Conservation (phyloP, 2,888 invertebrate genomes). For the Gasteruption jaculator region DNA sequence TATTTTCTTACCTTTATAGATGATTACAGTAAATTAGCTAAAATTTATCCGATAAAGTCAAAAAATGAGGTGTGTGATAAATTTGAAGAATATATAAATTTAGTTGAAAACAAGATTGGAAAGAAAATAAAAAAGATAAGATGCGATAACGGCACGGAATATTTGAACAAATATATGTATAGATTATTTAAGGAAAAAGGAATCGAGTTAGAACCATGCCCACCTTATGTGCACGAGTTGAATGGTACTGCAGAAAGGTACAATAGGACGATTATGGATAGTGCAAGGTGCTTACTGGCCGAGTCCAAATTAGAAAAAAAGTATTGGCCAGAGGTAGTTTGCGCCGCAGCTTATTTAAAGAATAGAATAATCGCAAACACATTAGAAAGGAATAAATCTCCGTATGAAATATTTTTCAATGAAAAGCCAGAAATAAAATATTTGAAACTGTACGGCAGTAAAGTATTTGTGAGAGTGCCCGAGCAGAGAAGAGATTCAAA, state of each 20-base stretch:
- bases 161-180: slow-evolving; percentile 2
- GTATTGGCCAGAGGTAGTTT: slow-evolving; percentile 14
- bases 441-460: slow-evolving; percentile 13
- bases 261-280: slow-evolving; percentile 15
- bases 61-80: background rate
- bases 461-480: slow-evolving; percentile 16
- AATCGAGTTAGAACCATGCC: slow-evolving; percentile 2
- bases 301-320: slow-evolving; percentile 11
- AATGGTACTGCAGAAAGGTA: slow-evolving; percentile 17
- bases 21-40: slow-evolving; percentile 7
- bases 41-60: slow-evolving; percentile 2
- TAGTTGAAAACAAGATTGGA: slow-evolving; percentile 1
- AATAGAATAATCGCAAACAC: slow-evolving; percentile 10
- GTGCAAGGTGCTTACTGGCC: slow-evolving; percentile 14
- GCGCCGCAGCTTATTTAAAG: slow-evolving; percentile 14
- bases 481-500: slow-evolving; percentile 12
- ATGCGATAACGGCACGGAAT: slow-evolving; percentile 7
- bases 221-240: slow-evolving; percentile 10
- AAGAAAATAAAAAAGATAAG: slow-evolving; percentile 4
- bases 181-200: slow-evolving; percentile 1
- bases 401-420: slow-evolving; percentile 16
- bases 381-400: slow-evolving; percentile 9
- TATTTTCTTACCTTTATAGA: slow-evolving; percentile 1
- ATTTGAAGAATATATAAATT: slow-evolving; percentile 2
- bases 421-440: slow-evolving; percentile 13